Base-by-base conservation (phyloP, 2,888 invertebrate genomes). In the Meteorus colon region DNA sequence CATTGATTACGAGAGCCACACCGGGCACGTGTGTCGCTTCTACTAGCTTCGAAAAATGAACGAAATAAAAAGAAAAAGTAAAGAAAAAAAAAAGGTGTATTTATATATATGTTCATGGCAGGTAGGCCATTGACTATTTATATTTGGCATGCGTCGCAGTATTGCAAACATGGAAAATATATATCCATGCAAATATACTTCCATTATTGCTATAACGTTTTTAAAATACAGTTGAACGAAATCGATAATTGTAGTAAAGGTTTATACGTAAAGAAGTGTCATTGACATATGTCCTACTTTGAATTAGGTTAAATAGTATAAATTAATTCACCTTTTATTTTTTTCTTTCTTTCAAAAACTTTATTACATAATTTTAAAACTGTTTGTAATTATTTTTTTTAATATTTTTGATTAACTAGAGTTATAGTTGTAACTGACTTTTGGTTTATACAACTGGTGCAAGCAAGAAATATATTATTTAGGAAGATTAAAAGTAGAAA, bases 231-330 rank as follows among this genome's bases (percentile, higher is more conserved):
- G 65, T 65, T 37, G 66, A 75, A 77, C 48, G 73, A 77, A 75
- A 77, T 75, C 78, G 76, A 75, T 77, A 74, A 77, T 77, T 76
- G 76, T 74, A 77, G 71, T 65, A 65, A 63, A 78, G 69, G 37
- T 59, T 14, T 65, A 75, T 63, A 41, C 48, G 37, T 31, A n/a
- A 6, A 41, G 66, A 48, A 51, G 60, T 63, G 14, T 55, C 55
- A 31, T 59, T 55, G 31, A 69, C 55, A 55, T 19, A 55, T 48
- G 75, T 27, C 72, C 67, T 55, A 70, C 59, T 77, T 73, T 60
- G 51, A 79, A 77, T 77, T 70, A 14, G 73, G 71, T 74, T 73
- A 71, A 55, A 16, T 60, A 37, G 73, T 55, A 41, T 24, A 37
- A 41, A 41, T 6, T 19, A 55, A 55, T 8, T 5, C n/a, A 19